phyloP scores from a whole-genome alignment of 2,888 invertebrate genomes.

The Limnephilus auricula region DNA sequence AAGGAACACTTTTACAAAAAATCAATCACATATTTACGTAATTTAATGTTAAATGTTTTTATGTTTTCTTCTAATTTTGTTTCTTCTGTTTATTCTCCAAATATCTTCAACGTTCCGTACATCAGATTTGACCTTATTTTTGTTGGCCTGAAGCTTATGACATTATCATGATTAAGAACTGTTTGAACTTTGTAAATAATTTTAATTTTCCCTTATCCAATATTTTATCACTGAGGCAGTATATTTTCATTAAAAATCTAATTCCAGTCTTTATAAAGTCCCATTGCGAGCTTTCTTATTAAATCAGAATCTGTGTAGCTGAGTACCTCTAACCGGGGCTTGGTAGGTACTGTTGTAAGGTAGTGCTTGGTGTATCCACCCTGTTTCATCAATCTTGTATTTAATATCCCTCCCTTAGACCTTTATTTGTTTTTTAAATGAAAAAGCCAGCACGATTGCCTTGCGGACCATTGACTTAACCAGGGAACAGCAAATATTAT shows the following conservation, averaged over 20 bases:
- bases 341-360: neutral
- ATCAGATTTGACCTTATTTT: no score
- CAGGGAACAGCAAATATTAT: neutral
- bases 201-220: neutral
- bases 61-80: no score
- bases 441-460: constrained; percentile 33
- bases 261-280: neutral
- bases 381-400: constrained; percentile 35
- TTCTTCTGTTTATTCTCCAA: no score
- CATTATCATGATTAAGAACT: neutral
- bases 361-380: neutral
- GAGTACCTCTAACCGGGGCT: constrained; percentile 10
- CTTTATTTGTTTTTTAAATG: constrained; percentile 45
- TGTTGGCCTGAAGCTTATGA: neutral
- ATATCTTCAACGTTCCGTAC: no score
- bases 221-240: neutral
- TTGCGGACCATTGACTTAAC: constrained; percentile 40
- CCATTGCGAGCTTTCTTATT: constrained; percentile 12
- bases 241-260: neutral
- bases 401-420: constrained; percentile 26
- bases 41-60: no score
- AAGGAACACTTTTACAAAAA: no score
- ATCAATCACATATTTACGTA: no score
- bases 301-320: neutral
- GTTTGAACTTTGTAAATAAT: neutral